Base-by-base conservation (phyloP, 2,113 vertebrate genomes). In the Brachyhypopomus occidentalis region DNA sequence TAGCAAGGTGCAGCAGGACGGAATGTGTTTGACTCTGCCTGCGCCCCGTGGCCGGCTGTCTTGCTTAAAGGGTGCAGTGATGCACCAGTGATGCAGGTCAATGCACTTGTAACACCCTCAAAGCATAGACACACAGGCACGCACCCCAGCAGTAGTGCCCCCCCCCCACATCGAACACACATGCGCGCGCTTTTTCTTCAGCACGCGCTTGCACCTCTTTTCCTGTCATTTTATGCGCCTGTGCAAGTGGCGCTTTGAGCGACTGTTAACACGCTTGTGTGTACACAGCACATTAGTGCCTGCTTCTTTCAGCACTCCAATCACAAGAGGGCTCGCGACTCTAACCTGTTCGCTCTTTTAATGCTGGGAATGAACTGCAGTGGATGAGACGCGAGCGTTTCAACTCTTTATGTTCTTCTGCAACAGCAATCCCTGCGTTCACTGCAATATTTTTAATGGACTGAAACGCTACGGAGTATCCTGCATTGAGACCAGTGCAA, bases 401-500 rank as follows among this genome's bases (percentile, higher is more conserved):
- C 2, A 41, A 52, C 45, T 52, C 45, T 52, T 52, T 52, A 52
- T 11, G 45, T 52, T 14, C 45, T 52, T 52, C 41, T 48, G 41
- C 7, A 52, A 52, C 45, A 23, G 74, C 19, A 34, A 16, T 5
- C 27, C 59, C 36, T n/a, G 41, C n/a, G 22, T 71, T 83, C 27
- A 75, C 66, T 72, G 80, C 77, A 82, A 79, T 76, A 78, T 66
- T 70, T 82, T 82, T 74, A 78, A 85, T 27, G 80, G 71, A 58
- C 72, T 0, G 8, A 71, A 45, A 70, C 22, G 36, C 62, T 75
- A 48, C 60, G 66, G 64, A 63, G n/a, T 23, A 63, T 14, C 34
- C 45, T 52, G 45, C 45, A 14, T 38, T 75, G 20, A 52, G 23
- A 78, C 75, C 71, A 75, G 56, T 71, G 27, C 27, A 70, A 71